A percentile compares a stretch with the other conserved stretches of the same genome.
Conservation (phyloP, 2,113 vertebrate species). For the Hippocampus comes region DNA sequence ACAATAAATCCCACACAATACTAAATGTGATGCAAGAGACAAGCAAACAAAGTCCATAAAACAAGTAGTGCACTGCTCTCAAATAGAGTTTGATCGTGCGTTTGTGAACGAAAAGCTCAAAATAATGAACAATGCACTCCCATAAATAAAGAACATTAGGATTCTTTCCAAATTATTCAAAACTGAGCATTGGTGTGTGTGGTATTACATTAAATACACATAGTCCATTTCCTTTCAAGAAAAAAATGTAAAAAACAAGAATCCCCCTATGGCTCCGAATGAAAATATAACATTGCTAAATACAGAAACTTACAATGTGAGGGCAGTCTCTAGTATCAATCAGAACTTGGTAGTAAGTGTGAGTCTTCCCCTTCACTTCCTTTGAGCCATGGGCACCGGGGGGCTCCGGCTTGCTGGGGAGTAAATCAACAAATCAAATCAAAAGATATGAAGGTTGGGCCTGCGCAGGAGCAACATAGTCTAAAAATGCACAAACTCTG, state of each 20-base stretch:
- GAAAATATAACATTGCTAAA: not conserved
- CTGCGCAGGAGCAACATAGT: not conserved
- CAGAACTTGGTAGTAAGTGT: constrained; percentile 96
- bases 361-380: constrained; percentile 95
- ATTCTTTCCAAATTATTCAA: too few relatives aligned
- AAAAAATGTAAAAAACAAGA: not conserved
- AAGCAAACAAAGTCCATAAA: too few relatives aligned
- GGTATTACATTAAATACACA: too few relatives aligned
- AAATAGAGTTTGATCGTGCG: too few relatives aligned
- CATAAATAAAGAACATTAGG: too few relatives aligned
- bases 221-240: too few relatives aligned
- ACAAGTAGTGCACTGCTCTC: too few relatives aligned
- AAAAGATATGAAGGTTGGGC: not conserved
- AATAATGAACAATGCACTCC: too few relatives aligned
- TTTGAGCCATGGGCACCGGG: constrained; percentile 84
- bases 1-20: not conserved
- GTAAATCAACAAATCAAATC: not conserved
- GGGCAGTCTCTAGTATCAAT: constrained; percentile 94
- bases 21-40: not conserved
- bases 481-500: too few relatives aligned
- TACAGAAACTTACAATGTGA: constrained; percentile 85
- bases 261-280: not conserved
- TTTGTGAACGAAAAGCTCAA: too few relatives aligned
- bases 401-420: constrained; percentile 75
- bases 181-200: too few relatives aligned